phyloP scores from a whole-genome alignment of 2,888 invertebrate genomes.

The Thecocarcelia acutangulata region DNA sequence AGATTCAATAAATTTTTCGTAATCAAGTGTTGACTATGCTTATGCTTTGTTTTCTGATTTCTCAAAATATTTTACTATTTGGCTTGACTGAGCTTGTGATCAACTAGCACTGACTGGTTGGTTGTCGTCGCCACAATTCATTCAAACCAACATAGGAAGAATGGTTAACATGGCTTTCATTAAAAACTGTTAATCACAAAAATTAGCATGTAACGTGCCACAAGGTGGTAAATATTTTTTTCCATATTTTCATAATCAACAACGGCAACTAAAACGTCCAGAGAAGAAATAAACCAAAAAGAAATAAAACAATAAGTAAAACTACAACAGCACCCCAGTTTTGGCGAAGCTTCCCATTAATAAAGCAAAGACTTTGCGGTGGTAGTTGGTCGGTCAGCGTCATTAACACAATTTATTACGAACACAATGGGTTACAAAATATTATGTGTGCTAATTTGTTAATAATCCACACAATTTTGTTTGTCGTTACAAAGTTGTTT shows the following conservation, averaged over 20 bases:
- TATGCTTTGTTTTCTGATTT: not conserved
- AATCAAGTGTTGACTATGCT: not conserved
- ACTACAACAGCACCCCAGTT: conserved; percentile 12
- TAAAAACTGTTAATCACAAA: conserved; percentile 52
- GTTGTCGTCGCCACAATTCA: not conserved
- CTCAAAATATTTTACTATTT: not conserved
- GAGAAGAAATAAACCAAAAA: conserved; percentile 14
- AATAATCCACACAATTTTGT: conserved; percentile 73
- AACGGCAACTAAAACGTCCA: not conserved
- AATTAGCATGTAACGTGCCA: conserved; percentile 68
- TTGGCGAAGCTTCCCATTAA: not conserved
- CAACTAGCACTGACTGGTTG: too few relatives aligned
- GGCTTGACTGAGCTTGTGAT: not conserved
- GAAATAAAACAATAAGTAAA: conserved; percentile 4
- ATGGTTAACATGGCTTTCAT: conserved; percentile 51
- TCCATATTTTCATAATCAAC: conserved; percentile 62
- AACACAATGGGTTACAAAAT: conserved; percentile 67
- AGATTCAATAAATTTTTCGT: too few relatives aligned
- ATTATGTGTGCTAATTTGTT: conserved; percentile 76
- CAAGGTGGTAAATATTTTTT: conserved; percentile 67
- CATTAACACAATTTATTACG: conserved; percentile 59
- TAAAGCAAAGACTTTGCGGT: conserved; percentile 6
- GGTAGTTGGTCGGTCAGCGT: conserved; percentile 23
- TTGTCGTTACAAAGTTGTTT: conserved; percentile 26
- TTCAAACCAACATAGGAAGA: conserved; percentile 26